Evolutionary conservation across 2,797 vertebrate genomes (phyloP).

Genomic region (Clangula hyemalis): DNA sequence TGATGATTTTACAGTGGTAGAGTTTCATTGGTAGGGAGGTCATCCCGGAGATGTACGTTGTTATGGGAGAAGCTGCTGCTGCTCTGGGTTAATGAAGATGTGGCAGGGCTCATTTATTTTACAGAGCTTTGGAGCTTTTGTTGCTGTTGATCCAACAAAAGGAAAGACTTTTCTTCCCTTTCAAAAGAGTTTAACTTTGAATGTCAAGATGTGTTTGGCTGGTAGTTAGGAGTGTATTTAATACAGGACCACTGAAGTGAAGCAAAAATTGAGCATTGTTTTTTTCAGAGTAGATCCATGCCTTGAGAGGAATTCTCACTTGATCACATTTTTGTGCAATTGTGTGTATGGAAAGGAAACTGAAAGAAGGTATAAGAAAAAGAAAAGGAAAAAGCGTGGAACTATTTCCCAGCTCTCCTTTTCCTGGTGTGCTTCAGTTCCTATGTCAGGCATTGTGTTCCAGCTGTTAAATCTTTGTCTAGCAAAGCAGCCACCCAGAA

Average conservation of each 20-base stretch:
- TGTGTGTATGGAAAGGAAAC: neutral
- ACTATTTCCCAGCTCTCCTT: neutral
- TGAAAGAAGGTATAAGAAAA: neutral
- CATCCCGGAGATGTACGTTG: neutral
- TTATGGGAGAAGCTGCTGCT: neutral
- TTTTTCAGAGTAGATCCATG: neutral
- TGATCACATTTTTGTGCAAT: neutral
- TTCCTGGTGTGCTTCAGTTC: neutral
- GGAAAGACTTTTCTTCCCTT: neutral
- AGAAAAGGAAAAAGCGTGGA: neutral
- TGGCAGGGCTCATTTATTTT: neutral
- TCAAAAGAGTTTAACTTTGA: neutral
- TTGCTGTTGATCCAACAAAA: neutral
- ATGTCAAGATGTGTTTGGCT: neutral
- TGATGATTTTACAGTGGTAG: neutral
- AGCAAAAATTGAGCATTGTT: neutral
- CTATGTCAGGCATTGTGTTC: neutral
- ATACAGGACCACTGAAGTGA: neutral
- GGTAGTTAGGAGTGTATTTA: neutral
- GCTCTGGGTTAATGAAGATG: neutral
- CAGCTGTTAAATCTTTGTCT: neutral
- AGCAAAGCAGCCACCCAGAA: neutral
- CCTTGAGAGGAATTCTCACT: neutral
- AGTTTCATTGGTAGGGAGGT: neutral
- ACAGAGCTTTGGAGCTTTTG: neutral